phyloP scores from a whole-genome alignment of 2,888 invertebrate species.

The Theodoxus fluviatilis region DNA sequence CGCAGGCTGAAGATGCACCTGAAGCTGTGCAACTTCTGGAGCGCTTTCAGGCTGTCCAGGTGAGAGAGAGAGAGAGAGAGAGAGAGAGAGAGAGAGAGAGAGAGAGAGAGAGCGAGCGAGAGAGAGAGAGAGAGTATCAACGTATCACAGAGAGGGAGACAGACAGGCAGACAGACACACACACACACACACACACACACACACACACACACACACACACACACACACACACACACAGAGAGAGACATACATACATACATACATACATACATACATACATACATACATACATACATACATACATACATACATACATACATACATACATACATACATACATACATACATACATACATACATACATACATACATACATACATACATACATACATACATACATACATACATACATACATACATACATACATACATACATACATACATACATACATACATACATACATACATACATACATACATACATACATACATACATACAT shows the following conservation, averaged over 20 bases:
- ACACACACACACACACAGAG: background rate
- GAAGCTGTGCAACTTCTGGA: too few relatives aligned
- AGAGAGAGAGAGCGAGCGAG: too few relatives aligned
- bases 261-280: background rate
- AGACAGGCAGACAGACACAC: background rate
- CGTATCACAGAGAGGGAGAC: too few relatives aligned
- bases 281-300: background rate
- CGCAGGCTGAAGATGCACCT: too few relatives aligned
- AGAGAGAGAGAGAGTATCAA: too few relatives aligned
- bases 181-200: constrained; percentile 14
- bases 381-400: background rate
- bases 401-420: background rate
- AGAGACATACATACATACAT: background rate
- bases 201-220: constrained; percentile 2
- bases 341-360: background rate
- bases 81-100: too few relatives aligned
- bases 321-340: constrained; percentile 4
- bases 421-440: background rate
- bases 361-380: background rate
- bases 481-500: too few relatives aligned
- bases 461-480: too few relatives aligned
- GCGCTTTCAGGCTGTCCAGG: too few relatives aligned
- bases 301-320: constrained; percentile 8
- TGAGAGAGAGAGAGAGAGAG: too few relatives aligned
- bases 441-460: background rate